Evolutionary conservation across 2,888 invertebrate species (phyloP).

Genomic region (Anagyrus pseudococci): DNA sequence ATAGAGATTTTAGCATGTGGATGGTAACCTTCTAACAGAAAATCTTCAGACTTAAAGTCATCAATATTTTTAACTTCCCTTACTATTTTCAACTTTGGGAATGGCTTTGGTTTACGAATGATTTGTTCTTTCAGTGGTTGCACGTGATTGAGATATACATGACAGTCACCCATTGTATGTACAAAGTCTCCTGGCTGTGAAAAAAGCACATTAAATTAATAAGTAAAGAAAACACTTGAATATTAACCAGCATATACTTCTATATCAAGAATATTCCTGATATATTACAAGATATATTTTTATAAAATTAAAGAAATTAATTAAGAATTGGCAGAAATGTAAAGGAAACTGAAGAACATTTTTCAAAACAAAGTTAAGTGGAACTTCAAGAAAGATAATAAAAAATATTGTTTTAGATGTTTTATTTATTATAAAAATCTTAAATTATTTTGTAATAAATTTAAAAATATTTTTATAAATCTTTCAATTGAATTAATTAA

Average conservation of each 20-base stretch:
- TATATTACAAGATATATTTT: slow-evolving; percentile 5
- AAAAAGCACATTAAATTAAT: slow-evolving; percentile 31
- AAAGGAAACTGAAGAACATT: slow-evolving; percentile 5
- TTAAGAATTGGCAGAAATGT: not conserved
- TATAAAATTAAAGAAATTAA: not conserved
- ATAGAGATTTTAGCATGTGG: slow-evolving; percentile 90
- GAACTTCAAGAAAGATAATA: not conserved
- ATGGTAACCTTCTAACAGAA: slow-evolving; percentile 82
- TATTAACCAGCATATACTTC: not conserved
- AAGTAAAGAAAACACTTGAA: slow-evolving; percentile 12
- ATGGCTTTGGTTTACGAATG: slow-evolving; percentile 77
- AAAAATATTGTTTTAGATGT: not conserved
- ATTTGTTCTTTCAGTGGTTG: slow-evolving; percentile 84
- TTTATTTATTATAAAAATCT: not conserved
- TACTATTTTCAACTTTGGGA: slow-evolving; percentile 82
- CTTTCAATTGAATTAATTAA: not conserved
- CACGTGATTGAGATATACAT: slow-evolving; percentile 91
- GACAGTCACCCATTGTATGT: slow-evolving; percentile 94
- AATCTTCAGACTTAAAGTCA: slow-evolving; percentile 87
- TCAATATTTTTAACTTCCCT: slow-evolving; percentile 79
- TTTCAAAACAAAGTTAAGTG: slow-evolving; percentile 2
- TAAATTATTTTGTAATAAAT: not conserved
- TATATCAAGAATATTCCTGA: slow-evolving; percentile 2
- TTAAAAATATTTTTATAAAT: not conserved
- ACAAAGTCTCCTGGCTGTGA: slow-evolving; percentile 88